Percentiles rank a stretch among this genome's conserved stretches.
Evolutionary conservation across 2,888 invertebrate species (phyloP).

Genomic region (Fragum sueziense): DNA sequence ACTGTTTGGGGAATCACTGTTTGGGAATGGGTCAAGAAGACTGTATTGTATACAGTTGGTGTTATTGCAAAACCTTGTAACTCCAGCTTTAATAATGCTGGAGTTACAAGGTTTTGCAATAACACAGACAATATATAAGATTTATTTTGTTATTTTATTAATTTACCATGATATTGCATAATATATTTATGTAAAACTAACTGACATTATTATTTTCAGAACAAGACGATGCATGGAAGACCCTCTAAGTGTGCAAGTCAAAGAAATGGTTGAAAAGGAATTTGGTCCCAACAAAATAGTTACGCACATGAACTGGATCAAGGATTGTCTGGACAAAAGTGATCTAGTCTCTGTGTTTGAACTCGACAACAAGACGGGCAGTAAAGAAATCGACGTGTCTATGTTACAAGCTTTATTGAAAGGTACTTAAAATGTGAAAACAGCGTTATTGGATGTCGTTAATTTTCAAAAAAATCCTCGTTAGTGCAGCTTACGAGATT

Average conservation of each 20-base stretch:
- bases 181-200: no score
- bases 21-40: no score
- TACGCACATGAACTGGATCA: conserved; percentile 63
- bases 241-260: conserved; percentile 55
- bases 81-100: no score
- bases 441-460: not conserved
- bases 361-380: conserved; percentile 57
- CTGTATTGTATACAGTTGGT: no score
- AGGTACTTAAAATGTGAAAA: conserved; percentile 68
- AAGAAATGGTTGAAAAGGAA: conserved; percentile 67
- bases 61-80: no score
- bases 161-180: no score
- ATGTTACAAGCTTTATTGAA: conserved; percentile 81
- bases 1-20: no score
- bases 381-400: conserved; percentile 80
- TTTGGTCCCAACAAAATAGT: conserved; percentile 63
- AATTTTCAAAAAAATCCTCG: no score
- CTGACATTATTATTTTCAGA: conserved; percentile 41
- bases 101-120: no score
- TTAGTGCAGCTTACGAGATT: not conserved
- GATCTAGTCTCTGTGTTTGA: conserved; percentile 79
- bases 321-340: conserved; percentile 68
- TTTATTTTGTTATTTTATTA: no score
- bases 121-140: no score
- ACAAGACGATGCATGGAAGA: conserved; percentile 57